Conservation (phyloP, 2,113 vertebrate species). For the Acrocephalus arundinaceus region DNA sequence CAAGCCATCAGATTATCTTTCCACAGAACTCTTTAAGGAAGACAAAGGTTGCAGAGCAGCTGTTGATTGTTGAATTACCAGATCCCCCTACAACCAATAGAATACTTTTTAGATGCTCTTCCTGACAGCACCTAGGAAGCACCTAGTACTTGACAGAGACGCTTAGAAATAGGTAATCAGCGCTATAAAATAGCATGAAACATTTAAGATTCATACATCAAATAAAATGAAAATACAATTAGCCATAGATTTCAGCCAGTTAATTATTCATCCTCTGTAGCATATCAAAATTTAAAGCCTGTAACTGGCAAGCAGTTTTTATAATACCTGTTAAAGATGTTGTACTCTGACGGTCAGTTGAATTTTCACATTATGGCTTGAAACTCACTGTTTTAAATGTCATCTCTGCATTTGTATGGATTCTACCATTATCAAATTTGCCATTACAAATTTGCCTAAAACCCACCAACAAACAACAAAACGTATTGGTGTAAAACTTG, state of each 20-base stretch:
- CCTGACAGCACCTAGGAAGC: neutral
- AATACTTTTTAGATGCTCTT: neutral
- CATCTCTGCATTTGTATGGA: neutral
- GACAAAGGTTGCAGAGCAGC: neutral
- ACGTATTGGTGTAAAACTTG: neutral
- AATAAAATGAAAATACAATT: slow-evolving; percentile 58
- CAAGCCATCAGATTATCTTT: neutral
- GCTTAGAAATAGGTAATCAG: neutral
- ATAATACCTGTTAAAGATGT: neutral
- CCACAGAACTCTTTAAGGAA: neutral
- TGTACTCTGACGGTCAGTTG: neutral
- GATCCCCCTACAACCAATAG: neutral
- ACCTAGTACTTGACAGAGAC: neutral
- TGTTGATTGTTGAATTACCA: neutral
- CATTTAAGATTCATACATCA: neutral
- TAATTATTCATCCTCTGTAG: slow-evolving; percentile 22
- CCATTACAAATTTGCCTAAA: neutral
- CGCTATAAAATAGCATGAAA: slow-evolving; percentile 13
- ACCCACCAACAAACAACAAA: neutral
- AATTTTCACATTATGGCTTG: neutral
- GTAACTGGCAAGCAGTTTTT: neutral
- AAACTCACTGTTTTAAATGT: neutral
- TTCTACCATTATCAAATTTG: neutral
- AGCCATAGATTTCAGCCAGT: slow-evolving; percentile 34
- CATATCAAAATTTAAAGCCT: slow-evolving; percentile 5